Conservation (phyloP, 2,888 invertebrate species). For the Tipula confusa region DNA sequence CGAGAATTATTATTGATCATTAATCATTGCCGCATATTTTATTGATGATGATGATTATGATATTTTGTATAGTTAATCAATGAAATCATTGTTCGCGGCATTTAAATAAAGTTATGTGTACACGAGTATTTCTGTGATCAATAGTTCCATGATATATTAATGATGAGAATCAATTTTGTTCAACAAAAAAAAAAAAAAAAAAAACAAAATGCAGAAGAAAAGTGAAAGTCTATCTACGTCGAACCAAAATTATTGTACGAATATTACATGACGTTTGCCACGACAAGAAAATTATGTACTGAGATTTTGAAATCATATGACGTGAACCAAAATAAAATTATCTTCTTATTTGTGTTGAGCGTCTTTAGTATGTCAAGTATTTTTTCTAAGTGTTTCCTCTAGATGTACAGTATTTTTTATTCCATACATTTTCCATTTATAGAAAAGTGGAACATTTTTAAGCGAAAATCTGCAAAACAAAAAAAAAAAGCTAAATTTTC, state of each 20-base stretch:
- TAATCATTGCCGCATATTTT: neutral
- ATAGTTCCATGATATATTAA: neutral
- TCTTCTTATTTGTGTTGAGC: neutral
- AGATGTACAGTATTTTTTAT: neutral
- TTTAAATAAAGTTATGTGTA: neutral
- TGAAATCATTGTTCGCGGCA: constrained; percentile 12
- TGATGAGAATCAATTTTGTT: neutral
- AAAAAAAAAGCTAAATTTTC: neutral
- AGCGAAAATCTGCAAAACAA: neutral
- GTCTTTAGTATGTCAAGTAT: neutral
- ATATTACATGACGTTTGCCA: neutral
- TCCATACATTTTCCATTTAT: neutral
- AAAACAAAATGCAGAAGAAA: too few species aligned
- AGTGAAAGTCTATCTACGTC: neutral
- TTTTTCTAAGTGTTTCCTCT: neutral
- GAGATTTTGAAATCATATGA: neutral
- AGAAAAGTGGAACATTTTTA: neutral
- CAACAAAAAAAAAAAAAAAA: too few species aligned
- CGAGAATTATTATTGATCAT: neutral
- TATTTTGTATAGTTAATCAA: neutral
- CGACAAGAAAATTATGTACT: neutral
- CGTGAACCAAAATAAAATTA: neutral
- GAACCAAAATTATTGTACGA: neutral
- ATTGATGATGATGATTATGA: neutral
- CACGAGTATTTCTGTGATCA: neutral